Evolutionary conservation across 2,113 vertebrate species (phyloP).

Genomic region (Gorsachius goisagi): DNA sequence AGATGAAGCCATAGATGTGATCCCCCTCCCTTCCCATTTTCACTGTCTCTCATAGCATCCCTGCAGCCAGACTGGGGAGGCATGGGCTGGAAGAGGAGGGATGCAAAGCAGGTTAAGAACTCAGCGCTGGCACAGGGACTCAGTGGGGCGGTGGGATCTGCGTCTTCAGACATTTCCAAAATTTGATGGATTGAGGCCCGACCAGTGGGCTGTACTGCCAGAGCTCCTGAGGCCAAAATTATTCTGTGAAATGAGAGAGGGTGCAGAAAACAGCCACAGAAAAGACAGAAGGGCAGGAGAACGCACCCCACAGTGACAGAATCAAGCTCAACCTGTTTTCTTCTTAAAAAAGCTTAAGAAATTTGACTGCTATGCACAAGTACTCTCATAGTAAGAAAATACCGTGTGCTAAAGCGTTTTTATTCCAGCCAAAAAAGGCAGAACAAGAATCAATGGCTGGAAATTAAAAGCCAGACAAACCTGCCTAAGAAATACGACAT

Average conservation of each 20-base stretch:
- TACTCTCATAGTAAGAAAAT: slow-evolving; percentile 47
- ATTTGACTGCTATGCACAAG: slow-evolving; percentile 63
- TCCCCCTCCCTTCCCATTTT: not conserved
- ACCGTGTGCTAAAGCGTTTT: not conserved
- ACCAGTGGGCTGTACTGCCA: not conserved
- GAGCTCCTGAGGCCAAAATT: slow-evolving; percentile 52
- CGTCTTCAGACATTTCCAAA: not conserved
- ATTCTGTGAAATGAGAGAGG: slow-evolving; percentile 51
- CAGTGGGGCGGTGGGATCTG: not conserved
- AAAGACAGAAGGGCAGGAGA: slow-evolving; percentile 32
- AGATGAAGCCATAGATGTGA: not conserved
- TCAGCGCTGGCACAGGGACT: not conserved
- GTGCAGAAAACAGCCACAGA: slow-evolving; percentile 35
- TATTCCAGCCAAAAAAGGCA: slow-evolving; percentile 46
- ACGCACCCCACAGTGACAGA: slow-evolving; percentile 33
- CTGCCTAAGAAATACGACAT: not conserved
- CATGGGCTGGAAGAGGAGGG: not conserved
- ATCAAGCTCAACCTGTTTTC: slow-evolving; percentile 64
- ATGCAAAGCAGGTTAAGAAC: not conserved
- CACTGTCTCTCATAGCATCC: not conserved
- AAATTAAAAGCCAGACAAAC: slow-evolving; percentile 60
- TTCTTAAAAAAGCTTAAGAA: slow-evolving; percentile 53
- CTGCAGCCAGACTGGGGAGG: not conserved
- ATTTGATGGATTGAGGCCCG: not conserved
- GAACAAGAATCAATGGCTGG: slow-evolving; percentile 42